Conservation (phyloP, 1,140 invertebrate genomes). For the Papilio glaucus region DNA sequence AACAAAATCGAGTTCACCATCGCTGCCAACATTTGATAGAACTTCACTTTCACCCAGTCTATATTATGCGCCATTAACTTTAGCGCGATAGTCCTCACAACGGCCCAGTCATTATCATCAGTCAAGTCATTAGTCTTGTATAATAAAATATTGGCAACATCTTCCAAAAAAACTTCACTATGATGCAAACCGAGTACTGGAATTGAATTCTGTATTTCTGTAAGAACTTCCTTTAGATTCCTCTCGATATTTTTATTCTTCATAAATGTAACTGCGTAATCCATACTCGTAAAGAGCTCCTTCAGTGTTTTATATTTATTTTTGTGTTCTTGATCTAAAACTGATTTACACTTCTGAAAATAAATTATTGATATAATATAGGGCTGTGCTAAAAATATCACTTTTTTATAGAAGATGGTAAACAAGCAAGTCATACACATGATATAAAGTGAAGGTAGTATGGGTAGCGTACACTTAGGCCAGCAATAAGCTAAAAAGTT, state of each 20-base stretch:
- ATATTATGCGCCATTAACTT: slow-evolving; percentile 77
- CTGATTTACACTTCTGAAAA: slow-evolving; percentile 61
- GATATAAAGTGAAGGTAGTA: too few relatives aligned
- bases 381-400: background rate
- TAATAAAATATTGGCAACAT: slow-evolving; percentile 70
- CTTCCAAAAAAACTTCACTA: slow-evolving; percentile 72
- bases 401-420: too few relatives aligned
- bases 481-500: too few relatives aligned
- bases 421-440: too few relatives aligned
- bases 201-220: slow-evolving; percentile 71
- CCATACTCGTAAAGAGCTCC: slow-evolving; percentile 79
- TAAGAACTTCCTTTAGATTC: slow-evolving; percentile 61
- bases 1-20: slow-evolving; percentile 69
- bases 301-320: slow-evolving; percentile 77
- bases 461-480: too few relatives aligned
- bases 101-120: slow-evolving; percentile 64
- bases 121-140: slow-evolving; percentile 66
- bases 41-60: slow-evolving; percentile 62
- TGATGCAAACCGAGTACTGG: slow-evolving; percentile 81
- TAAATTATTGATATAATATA: slow-evolving; percentile 35
- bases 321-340: slow-evolving; percentile 69
- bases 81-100: slow-evolving; percentile 72
- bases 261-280: slow-evolving; percentile 75
- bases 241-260: slow-evolving; percentile 59
- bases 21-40: slow-evolving; percentile 62